A percentile compares a stretch with the other conserved stretches of the same genome.
These are phyloP conservation scores for Halocynthia aurantium DNA, from an alignment of 23 tunicate species.

Conservation along the genomic window DNA sequence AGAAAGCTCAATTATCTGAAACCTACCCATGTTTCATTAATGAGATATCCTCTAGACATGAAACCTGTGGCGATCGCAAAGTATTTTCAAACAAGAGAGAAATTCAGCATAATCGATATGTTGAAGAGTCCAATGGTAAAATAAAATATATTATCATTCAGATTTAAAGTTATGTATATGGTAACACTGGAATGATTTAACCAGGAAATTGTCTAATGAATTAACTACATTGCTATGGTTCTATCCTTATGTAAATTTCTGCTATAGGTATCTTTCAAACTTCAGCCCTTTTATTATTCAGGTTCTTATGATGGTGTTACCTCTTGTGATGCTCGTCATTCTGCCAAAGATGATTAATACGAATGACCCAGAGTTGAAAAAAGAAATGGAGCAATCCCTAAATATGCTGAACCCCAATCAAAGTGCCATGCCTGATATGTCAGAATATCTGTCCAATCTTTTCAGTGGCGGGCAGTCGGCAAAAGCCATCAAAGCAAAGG, in stretches of 20 bases:
- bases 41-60: slow-evolving; percentile 72
- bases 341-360: slow-evolving; percentile 78
- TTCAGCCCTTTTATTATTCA: background rate
- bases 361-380: slow-evolving; percentile 73
- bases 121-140: slow-evolving; percentile 86
- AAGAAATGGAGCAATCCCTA: slow-evolving; percentile 94
- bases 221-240: no score
- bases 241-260: no score
- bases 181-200: background rate
- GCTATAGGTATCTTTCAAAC: no score
- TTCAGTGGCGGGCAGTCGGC: slow-evolving; percentile 43
- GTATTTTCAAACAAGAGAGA: slow-evolving; percentile 79
- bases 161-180: background rate
- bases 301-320: slow-evolving; percentile 86
- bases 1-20: slow-evolving; percentile 63
- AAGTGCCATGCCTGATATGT: slow-evolving; percentile 62
- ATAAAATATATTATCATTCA: background rate
- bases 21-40: slow-evolving; percentile 47
- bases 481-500: slow-evolving; percentile 28
- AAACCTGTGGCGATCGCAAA: slow-evolving; percentile 58
- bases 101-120: slow-evolving; percentile 88
- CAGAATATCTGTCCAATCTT: slow-evolving; percentile 54
- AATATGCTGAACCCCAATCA: slow-evolving; percentile 67
- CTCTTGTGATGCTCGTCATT: slow-evolving; percentile 53
- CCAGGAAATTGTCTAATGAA: no score